Percentiles rank a stretch among this genome's conserved stretches.
These are phyloP conservation scores for Pseudomyrmex sp. DNA, from an alignment of 1,140 invertebrate species.

Conservation along the genomic window DNA sequence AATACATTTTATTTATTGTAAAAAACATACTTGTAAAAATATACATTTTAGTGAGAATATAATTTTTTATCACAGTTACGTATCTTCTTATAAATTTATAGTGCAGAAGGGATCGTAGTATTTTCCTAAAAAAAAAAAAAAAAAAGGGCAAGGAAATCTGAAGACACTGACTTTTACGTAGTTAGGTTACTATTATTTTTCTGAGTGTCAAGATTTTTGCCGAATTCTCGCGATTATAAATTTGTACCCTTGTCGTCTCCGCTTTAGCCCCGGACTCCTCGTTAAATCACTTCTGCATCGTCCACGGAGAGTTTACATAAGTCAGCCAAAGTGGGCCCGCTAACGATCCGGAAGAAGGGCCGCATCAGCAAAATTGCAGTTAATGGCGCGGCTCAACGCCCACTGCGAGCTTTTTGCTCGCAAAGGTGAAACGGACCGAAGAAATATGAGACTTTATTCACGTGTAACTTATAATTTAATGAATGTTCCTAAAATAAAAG, in stretches of 20 bases:
- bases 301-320: constrained; percentile 75
- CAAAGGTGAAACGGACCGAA: constrained; percentile 72
- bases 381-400: constrained; percentile 78
- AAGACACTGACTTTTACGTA: not conserved
- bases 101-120: not conserved
- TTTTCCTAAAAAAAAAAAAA: constrained; percentile 1
- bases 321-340: constrained; percentile 73
- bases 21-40: not conserved
- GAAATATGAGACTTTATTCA: constrained; percentile 74
- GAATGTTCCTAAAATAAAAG: constrained; percentile 66
- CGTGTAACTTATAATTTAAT: constrained; percentile 70
- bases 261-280: constrained; percentile 57
- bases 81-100: not conserved
- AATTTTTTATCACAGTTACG: not conserved
- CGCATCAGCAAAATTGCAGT: constrained; percentile 77
- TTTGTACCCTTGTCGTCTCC: constrained; percentile 45
- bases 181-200: constrained; percentile 9
- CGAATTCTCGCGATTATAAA: constrained; percentile 52
- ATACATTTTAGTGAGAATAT: not conserved
- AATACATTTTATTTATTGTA: no score
- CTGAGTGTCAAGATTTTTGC: constrained; percentile 27
- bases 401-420: constrained; percentile 73
- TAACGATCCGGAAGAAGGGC: constrained; percentile 79
- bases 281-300: constrained; percentile 72
- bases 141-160: not conserved